Conservation (phyloP, 2,797 vertebrate genomes). For the Arnoldichthys spilopterus region DNA sequence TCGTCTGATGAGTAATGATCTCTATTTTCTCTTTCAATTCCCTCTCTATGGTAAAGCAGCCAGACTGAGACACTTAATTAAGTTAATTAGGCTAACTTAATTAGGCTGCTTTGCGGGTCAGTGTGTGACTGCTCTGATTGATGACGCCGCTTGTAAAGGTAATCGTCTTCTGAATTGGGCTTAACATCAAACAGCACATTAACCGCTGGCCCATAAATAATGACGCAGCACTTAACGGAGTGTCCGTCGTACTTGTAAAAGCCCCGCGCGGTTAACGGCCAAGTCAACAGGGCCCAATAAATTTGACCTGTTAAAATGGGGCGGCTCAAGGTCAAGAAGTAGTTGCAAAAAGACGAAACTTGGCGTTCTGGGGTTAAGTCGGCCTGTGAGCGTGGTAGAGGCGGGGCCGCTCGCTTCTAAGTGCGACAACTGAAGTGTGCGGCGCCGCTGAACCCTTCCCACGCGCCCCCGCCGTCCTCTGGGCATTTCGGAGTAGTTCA, state of each 20-base stretch:
- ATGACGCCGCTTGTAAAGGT: constrained; percentile 82
- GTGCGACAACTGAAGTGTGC: constrained; percentile 56
- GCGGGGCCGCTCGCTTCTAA: constrained; percentile 39
- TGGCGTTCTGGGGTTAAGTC: background rate
- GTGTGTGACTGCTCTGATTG: constrained; percentile 84
- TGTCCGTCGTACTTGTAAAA: constrained; percentile 24
- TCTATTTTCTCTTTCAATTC: constrained; percentile 89
- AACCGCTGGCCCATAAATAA: constrained; percentile 63
- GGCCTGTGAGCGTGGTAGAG: background rate
- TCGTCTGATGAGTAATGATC: constrained; percentile 80
- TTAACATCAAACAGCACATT: constrained; percentile 76
- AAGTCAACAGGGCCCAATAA: constrained; percentile 32
- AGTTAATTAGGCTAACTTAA: constrained; percentile 91
- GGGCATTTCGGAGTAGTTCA: constrained; percentile 68
- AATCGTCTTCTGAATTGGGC: constrained; percentile 79
- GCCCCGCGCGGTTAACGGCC: constrained; percentile 48
- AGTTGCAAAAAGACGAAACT: constrained; percentile 25
- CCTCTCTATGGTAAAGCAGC: constrained; percentile 79
- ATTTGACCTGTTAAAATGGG: constrained; percentile 23
- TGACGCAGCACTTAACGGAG: constrained; percentile 27
- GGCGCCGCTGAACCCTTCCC: constrained; percentile 65
- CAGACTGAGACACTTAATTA: constrained; percentile 88
- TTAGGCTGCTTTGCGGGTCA: constrained; percentile 86
- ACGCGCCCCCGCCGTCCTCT: constrained; percentile 68
- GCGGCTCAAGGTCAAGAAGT: constrained; percentile 41